A percentile compares a stretch with the other conserved stretches of the same genome.
Conservation (phyloP, 2,888 invertebrate genomes). For the Stramonita haemastoma region DNA sequence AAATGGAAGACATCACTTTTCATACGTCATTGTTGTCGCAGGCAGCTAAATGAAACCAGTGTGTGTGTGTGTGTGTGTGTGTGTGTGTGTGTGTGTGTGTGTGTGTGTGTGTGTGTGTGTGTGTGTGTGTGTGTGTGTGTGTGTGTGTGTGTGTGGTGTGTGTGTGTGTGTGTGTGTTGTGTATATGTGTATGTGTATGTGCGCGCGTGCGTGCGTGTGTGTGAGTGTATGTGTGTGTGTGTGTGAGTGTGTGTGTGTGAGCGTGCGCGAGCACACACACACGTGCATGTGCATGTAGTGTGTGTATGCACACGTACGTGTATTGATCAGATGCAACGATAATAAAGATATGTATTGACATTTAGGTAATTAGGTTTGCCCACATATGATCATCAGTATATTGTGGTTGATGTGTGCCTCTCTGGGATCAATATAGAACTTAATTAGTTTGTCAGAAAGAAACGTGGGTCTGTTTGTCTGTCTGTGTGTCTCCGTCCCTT, state of each 20-base stretch:
- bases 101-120: neutral
- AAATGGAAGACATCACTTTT: no score
- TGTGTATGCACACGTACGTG: neutral
- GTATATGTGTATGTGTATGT: neutral
- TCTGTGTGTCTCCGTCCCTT: neutral
- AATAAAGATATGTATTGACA: no score
- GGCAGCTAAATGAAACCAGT: neutral
- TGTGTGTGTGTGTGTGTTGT: no score
- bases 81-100: neutral
- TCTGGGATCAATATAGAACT: no score
- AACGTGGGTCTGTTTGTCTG: neutral
- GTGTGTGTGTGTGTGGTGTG: neutral
- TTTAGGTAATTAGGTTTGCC: no score
- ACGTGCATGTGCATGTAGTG: neutral
- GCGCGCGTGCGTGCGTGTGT: neutral
- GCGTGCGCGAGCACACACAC: neutral
- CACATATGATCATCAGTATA: no score
- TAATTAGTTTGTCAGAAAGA: no score
- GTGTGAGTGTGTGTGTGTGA: constrained; percentile 2
- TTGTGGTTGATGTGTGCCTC: no score
- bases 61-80: neutral
- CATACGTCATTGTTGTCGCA: no score
- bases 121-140: neutral
- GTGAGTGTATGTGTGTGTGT: constrained; percentile 9
- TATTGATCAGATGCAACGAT: neutral